phyloP scores from a whole-genome alignment of 1,140 invertebrate genomes.

The Sinonovacula constricta region DNA sequence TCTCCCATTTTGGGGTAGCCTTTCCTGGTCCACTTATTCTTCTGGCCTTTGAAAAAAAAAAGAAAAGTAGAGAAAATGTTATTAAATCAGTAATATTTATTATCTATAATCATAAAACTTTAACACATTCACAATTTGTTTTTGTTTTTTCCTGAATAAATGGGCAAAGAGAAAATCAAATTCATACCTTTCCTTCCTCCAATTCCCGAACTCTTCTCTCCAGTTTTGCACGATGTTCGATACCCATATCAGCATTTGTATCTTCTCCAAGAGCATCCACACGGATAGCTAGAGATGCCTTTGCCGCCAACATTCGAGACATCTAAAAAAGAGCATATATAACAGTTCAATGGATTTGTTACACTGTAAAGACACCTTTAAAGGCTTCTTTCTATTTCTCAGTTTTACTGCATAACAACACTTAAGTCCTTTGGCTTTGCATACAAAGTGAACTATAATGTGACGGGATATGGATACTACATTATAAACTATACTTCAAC shows the following conservation, averaged over 20 bases:
- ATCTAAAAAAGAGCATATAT: conserved; percentile 85
- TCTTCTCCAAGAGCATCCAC: conserved; percentile 98
- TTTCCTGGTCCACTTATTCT: conserved; percentile 91
- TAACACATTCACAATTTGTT: neutral
- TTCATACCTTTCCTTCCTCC: conserved; percentile 90
- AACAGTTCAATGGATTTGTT: neutral
- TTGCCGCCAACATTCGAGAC: conserved; percentile 97
- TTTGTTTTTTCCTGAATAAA: neutral
- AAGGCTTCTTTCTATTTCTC: too few relatives aligned
- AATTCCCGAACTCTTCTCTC: conserved; percentile 87
- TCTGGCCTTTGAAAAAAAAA: conserved; percentile 66
- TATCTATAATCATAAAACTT: neutral
- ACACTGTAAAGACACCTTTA: neutral
- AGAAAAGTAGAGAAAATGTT: neutral
- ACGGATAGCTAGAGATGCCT: conserved; percentile 93
- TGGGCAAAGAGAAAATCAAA: neutral
- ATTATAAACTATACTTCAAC: too few relatives aligned
- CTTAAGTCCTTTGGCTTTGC: too few relatives aligned
- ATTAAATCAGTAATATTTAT: neutral
- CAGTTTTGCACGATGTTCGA: conserved; percentile 92
- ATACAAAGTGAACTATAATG: too few relatives aligned
- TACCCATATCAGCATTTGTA: conserved; percentile 87
- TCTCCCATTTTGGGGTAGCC: conserved; percentile 92
- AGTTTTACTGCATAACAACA: too few relatives aligned
- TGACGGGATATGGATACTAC: too few relatives aligned